Conservation (phyloP, 1,140 invertebrate species). For the Cyclargus thomasi region DNA sequence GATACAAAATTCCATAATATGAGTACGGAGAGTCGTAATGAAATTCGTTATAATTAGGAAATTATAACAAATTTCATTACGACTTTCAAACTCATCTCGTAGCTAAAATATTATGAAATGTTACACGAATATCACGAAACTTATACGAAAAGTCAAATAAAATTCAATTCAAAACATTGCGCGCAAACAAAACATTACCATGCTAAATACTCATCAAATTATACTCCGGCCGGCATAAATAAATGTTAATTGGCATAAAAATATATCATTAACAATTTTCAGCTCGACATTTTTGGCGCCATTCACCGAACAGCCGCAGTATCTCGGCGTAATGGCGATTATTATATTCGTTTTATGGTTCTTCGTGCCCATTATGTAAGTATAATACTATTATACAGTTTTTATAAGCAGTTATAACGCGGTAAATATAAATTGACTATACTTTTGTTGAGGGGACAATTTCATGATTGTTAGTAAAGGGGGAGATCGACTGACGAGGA, state of each 20-base stretch:
- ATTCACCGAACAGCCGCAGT: slow-evolving; percentile 64
- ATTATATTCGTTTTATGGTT: slow-evolving; percentile 71
- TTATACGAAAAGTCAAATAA: background rate
- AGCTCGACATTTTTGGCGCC: slow-evolving; percentile 67
- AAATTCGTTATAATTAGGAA: too few relatives aligned
- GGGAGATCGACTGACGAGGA: background rate
- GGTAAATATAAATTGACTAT: background rate
- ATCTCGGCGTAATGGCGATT: slow-evolving; percentile 67
- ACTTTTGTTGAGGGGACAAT: background rate
- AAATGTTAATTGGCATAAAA: slow-evolving; percentile 30
- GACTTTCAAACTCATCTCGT: too few relatives aligned
- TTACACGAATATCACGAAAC: background rate
- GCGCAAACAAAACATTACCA: background rate
- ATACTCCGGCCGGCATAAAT: slow-evolving; percentile 21
- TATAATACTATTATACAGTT: slow-evolving; percentile 39
- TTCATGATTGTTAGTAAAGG: background rate
- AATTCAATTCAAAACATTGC: background rate
- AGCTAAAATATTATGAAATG: too few relatives aligned
- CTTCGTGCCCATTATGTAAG: slow-evolving; percentile 69
- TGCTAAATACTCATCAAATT: slow-evolving; percentile 23
- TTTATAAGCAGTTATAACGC: slow-evolving; percentile 24
- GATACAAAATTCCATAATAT: too few relatives aligned
- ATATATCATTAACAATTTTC: slow-evolving; percentile 47
- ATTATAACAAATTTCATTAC: too few relatives aligned
- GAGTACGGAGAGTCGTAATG: too few relatives aligned